These are phyloP conservation scores for Sisor rabdophorus DNA, from an alignment of 2,113 vertebrate genomes.

Conservation along the genomic window DNA sequence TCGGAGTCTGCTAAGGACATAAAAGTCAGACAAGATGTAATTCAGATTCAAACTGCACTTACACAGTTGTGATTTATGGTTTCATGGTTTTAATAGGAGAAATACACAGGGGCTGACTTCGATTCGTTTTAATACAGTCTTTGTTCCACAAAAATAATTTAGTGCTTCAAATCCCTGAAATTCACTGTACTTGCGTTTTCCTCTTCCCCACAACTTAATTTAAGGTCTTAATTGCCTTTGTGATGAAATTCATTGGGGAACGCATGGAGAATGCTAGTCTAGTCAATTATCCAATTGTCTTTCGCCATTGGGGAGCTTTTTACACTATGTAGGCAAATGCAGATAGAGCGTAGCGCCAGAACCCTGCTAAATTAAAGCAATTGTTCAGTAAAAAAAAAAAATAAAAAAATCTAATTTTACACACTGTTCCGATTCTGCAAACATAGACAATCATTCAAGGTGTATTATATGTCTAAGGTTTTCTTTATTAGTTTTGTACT, in stretches of 20 bases:
- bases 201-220: slow-evolving; percentile 41
- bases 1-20: neutral
- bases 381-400: slow-evolving; percentile 6
- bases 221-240: slow-evolving; percentile 26
- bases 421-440: slow-evolving; percentile 16
- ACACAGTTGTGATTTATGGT: neutral
- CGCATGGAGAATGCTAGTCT: slow-evolving; percentile 31
- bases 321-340: slow-evolving; percentile 1
- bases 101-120: neutral
- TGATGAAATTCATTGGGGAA: slow-evolving; percentile 36
- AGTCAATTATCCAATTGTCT: slow-evolving; percentile 46
- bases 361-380: slow-evolving; percentile 5
- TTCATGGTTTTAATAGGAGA: neutral
- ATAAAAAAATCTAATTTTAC: slow-evolving; percentile 8
- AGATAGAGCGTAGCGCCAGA: slow-evolving; percentile 6
- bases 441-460: slow-evolving; percentile 7
- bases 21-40: neutral
- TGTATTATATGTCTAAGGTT: neutral
- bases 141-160: slow-evolving; percentile 4
- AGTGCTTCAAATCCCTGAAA: slow-evolving; percentile 15
- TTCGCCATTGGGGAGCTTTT: slow-evolving; percentile 30
- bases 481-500: neutral
- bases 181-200: neutral
- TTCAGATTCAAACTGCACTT: neutral
- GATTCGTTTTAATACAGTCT: slow-evolving; percentile 7